These are phyloP conservation scores for Coranthus polyacanthus DNA, from an alignment of 2,797 vertebrate genomes.

Conservation along the genomic window DNA sequence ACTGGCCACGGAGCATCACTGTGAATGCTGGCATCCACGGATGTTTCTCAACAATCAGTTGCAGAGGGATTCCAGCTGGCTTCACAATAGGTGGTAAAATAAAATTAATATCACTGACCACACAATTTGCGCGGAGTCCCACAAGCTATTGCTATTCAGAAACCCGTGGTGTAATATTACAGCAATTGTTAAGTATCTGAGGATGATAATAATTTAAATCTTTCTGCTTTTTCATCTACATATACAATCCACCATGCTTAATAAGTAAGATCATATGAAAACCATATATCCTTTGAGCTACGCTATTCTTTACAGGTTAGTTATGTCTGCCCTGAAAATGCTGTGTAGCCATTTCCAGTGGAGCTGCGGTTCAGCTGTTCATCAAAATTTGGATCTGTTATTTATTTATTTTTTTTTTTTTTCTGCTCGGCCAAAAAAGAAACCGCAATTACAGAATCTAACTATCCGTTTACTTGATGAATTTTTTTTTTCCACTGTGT, in stretches of 20 bases:
- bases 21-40: slow-evolving; percentile 72
- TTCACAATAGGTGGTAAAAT: slow-evolving; percentile 79
- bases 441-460: slow-evolving; percentile 92
- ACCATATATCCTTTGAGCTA: slow-evolving; percentile 36
- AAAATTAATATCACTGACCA: slow-evolving; percentile 82
- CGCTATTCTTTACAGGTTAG: slow-evolving; percentile 13
- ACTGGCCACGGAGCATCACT: slow-evolving; percentile 80
- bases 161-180: slow-evolving; percentile 66
- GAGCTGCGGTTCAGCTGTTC: slow-evolving; percentile 52
- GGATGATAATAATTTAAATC: slow-evolving; percentile 61
- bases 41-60: slow-evolving; percentile 74
- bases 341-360: slow-evolving; percentile 47
- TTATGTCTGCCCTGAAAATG: slow-evolving; percentile 25
- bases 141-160: slow-evolving; percentile 73
- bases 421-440: slow-evolving; percentile 80
- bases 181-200: slow-evolving; percentile 67
- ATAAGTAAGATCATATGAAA: slow-evolving; percentile 4
- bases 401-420: slow-evolving; percentile 71
- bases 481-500: slow-evolving; percentile 91
- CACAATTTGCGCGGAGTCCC: slow-evolving; percentile 71
- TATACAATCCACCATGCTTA: slow-evolving; percentile 43
- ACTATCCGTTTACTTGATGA: slow-evolving; percentile 99
- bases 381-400: slow-evolving; percentile 89
- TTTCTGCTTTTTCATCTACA: slow-evolving; percentile 48
- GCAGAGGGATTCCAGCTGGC: slow-evolving; percentile 77